Base-by-base conservation (phyloP, 2,888 invertebrate species). In the Candidula unifasciata region DNA sequence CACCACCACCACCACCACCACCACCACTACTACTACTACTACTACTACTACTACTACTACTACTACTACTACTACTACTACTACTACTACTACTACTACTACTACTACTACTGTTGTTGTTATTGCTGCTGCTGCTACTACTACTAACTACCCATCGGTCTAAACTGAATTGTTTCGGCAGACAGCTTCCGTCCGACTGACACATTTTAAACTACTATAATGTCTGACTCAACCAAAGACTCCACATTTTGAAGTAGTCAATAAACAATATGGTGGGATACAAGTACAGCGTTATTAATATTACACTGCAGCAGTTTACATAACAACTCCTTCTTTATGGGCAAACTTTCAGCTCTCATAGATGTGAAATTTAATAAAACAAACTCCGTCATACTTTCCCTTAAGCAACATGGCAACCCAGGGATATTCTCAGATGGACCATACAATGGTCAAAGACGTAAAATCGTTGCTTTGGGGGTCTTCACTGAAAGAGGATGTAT, bases 401-500 rank as follows among this genome's bases (percentile, higher is more conserved):
- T 52, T 10, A 74, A 27, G 27, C 21, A 27, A 10, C 35, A 74
- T 74, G 66, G 74, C 76, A 44, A 44, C 66, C 3, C 52, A 52
- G 27, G 74, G 64, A 76, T 35, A 82, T 10, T 18, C 44, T 44
- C 64, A 30, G 5, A 30, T 60, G 33, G 90, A 89, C 30, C 83
- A 86, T 10, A 83, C 85, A 64, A 68, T 86, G 35, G 71, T 90
- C 24, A 78, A 86, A 52, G 96, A 96, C 91, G 96, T 97, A 90
- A 96, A 96, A 92, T 95, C 95, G 87, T 94, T 98, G 89, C 94
- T 97, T 88, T 98, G 98, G 98, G 97, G 97, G 6, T 44, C 44
- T 89, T 95, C 95, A 91, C 96, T 97, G 88, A 97, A 96, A 93
- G 96, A 96, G 89, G 98, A 98, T 92, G 96, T 98, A 88, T 98